These are phyloP conservation scores for Sepioteuthis lessoniana DNA, from an alignment of 2,888 invertebrate species.

Conservation along the genomic window DNA sequence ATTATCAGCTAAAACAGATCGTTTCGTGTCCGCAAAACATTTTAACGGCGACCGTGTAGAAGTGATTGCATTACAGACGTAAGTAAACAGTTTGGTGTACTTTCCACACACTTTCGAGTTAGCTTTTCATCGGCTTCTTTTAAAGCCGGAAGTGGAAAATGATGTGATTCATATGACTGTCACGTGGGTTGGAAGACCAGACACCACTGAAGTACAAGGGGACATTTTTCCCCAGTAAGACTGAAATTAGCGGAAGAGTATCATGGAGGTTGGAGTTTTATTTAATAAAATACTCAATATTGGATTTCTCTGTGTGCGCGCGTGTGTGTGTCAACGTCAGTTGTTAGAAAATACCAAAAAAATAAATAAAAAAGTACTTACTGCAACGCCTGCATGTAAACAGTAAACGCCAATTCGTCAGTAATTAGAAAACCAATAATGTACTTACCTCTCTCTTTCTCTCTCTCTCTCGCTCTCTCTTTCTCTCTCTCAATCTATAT, in stretches of 20 bases:
- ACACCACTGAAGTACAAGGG: not conserved
- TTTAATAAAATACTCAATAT: not conserved
- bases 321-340: not conserved
- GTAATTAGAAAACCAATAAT: too few species aligned
- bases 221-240: not conserved
- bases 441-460: too few species aligned
- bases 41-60: not conserved
- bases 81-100: slow-evolving; percentile 9
- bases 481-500: too few species aligned
- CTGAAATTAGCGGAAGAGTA: not conserved
- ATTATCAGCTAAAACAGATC: slow-evolving; percentile 8
- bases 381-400: too few species aligned
- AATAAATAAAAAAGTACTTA: too few species aligned
- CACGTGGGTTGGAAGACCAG: not conserved
- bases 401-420: too few species aligned
- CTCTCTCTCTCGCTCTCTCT: too few species aligned
- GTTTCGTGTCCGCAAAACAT: slow-evolving; percentile 5
- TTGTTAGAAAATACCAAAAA: too few species aligned
- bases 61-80: not conserved
- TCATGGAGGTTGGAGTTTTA: not conserved
- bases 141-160: slow-evolving; percentile 16
- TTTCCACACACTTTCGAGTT: not conserved
- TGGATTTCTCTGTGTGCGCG: not conserved
- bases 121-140: not conserved
- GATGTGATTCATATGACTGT: not conserved